These are phyloP conservation scores for Eidolon dupreanum DNA, from an alignment of 2,797 vertebrate genomes.

Conservation along the genomic window DNA sequence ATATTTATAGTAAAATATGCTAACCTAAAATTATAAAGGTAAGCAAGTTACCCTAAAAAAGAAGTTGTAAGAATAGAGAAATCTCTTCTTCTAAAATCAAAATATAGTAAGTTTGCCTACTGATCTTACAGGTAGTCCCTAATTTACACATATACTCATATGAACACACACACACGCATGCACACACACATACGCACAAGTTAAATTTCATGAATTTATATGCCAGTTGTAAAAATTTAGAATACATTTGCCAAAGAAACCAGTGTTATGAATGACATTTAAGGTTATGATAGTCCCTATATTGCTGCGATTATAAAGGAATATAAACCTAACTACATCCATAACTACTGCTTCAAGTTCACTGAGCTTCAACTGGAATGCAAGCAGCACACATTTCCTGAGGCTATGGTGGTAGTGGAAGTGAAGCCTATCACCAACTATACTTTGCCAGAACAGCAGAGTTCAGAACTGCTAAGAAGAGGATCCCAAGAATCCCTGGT, in stretches of 20 bases:
- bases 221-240: background rate
- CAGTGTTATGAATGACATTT: background rate
- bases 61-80: background rate
- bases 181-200: background rate
- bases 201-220: background rate
- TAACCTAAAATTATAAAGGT: background rate
- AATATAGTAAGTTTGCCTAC: background rate
- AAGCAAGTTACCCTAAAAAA: background rate
- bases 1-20: conserved; percentile 8
- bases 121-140: background rate
- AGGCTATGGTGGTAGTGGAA: background rate
- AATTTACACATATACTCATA: background rate
- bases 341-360: background rate
- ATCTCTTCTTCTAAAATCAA: background rate
- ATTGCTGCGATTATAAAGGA: background rate
- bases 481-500: background rate
- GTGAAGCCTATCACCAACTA: background rate
- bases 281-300: background rate
- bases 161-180: background rate
- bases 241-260: background rate
- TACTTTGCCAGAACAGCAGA: background rate
- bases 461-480: background rate
- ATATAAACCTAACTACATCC: background rate
- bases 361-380: background rate
- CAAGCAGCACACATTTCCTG: background rate